Base-by-base conservation (phyloP, 2,113 vertebrate species). In the Ceratotherium simum region DNA sequence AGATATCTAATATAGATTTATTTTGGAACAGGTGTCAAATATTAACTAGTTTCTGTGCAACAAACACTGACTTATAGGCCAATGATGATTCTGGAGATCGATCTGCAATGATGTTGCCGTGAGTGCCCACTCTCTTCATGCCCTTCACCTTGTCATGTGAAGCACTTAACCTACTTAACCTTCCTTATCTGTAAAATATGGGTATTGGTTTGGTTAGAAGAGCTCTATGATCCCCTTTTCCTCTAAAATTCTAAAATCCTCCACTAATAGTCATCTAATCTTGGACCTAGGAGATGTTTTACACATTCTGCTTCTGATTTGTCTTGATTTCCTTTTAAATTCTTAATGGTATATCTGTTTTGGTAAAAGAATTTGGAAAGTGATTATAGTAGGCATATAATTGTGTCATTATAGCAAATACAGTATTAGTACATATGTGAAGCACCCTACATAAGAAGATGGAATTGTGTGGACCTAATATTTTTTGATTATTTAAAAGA, bases 241-340 rank as follows among this genome's bases (percentile, higher is more conserved):
- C 51, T 90, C 14, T 81, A 46, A 82, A 94, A 79, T 85, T 90
- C 36, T 51, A n/a, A 85, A 70, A 27, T 76, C 51, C 1, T 11
- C 31, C 48, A 3, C 10, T 17, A 25, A 16, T 33, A 73, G n/a
- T 54, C 23, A 31, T 58, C 65, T 54, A 31, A 29, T 62, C 78
- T 67, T 79, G 76, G 17, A 36, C 20, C 14, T 46, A 20, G 39
- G 29, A 79, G 42, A n/a, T 81, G 10, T 54, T 89, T 97, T 78
- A 42, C 31, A 31, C 3, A 67, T n/a, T 76, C 18, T 33, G 4
- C 54, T 69, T 73, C 29, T 60, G 27, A 85, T 73, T 83, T 94
- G 9, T 91, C 91, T 94, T 83, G 58, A 65, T 62, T 64, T 69
- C 36, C 33, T 80, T 80, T 90, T 67, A 48, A 89, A 84, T 81